Evolutionary conservation across 2,797 vertebrate genomes (phyloP).

Genomic region (Melanotaenia maccullochi): DNA sequence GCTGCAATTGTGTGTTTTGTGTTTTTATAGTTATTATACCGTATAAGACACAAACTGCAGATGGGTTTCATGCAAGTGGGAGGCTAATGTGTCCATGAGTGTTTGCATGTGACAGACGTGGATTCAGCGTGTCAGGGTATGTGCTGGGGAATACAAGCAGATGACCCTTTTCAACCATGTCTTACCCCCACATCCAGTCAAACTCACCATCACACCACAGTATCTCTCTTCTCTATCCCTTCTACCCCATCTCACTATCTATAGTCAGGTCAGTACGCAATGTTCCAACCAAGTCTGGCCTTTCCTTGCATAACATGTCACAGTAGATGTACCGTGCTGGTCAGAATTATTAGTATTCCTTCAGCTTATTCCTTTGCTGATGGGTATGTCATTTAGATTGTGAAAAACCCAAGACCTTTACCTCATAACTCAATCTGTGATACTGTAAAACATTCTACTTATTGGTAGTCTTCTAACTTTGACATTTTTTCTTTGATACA

Average conservation of each 20-base stretch:
- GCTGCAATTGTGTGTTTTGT: conserved; percentile 49
- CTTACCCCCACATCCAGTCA: neutral
- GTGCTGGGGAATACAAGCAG: conserved; percentile 54
- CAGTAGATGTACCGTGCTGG: conserved; percentile 43
- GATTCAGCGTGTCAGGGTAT: conserved; percentile 63
- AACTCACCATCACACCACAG: conserved; percentile 17
- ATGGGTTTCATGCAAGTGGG: conserved; percentile 57
- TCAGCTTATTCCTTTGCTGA: neutral
- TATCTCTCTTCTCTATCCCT: conserved; percentile 24
- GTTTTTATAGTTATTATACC: conserved; percentile 49
- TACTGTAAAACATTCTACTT: neutral
- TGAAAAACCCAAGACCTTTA: neutral
- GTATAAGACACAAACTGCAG: conserved; percentile 46
- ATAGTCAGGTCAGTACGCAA: conserved; percentile 48
- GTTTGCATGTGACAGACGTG: conserved; percentile 54
- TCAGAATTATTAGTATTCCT: conserved; percentile 4
- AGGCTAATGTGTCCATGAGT: conserved; percentile 50
- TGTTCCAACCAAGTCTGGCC: conserved; percentile 67
- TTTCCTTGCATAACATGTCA: conserved; percentile 76
- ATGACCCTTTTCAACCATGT: conserved; percentile 38
- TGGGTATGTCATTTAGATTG: too few relatives aligned
- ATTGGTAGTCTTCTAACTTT: neutral
- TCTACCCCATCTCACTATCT: conserved; percentile 30
- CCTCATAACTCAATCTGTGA: too few relatives aligned
- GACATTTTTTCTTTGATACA: neutral